phyloP scores from a whole-genome alignment of 2,888 invertebrate species.

The Pasiphila rectangulata region DNA sequence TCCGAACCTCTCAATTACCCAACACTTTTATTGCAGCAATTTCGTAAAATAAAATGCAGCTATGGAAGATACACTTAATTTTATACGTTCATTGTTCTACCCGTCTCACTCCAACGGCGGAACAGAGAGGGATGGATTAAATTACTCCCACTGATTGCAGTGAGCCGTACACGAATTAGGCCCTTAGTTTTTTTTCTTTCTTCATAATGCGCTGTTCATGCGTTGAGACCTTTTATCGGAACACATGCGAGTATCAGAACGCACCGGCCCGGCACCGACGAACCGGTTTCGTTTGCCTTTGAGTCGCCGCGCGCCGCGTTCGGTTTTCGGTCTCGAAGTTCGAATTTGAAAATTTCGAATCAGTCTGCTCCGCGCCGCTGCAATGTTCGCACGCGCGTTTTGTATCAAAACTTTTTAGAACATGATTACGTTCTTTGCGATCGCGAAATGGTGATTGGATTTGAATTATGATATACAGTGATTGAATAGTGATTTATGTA shows the following conservation, averaged over 20 bases:
- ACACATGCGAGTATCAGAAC: constrained; percentile 72
- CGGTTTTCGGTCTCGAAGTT: constrained; percentile 34
- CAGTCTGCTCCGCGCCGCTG: constrained; percentile 58
- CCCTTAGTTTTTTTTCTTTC: constrained; percentile 65
- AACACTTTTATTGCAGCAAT: constrained; percentile 73
- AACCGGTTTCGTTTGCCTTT: constrained; percentile 76
- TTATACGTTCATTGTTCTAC: constrained; percentile 62
- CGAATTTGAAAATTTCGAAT: no score
- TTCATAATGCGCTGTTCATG: constrained; percentile 75
- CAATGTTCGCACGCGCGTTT: constrained; percentile 43
- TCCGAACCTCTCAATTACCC: constrained; percentile 69
- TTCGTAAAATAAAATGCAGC: constrained; percentile 70
- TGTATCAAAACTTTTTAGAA: constrained; percentile 31
- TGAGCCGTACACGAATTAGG: constrained; percentile 77
- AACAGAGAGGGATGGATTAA: constrained; percentile 54
- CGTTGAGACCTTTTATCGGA: constrained; percentile 75
- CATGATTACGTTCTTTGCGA: constrained; percentile 60
- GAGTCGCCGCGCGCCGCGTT: constrained; percentile 53
- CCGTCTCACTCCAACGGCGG: constrained; percentile 42
- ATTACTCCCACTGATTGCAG: constrained; percentile 76
- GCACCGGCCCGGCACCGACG: constrained; percentile 51
- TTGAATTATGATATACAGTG: constrained; percentile 57
- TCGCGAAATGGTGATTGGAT: constrained; percentile 58
- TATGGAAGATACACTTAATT: constrained; percentile 71
- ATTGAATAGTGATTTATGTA: constrained; percentile 46